These are phyloP conservation scores for Parapsyche elsis DNA, from an alignment of 1,140 invertebrate species.

Conservation along the genomic window DNA sequence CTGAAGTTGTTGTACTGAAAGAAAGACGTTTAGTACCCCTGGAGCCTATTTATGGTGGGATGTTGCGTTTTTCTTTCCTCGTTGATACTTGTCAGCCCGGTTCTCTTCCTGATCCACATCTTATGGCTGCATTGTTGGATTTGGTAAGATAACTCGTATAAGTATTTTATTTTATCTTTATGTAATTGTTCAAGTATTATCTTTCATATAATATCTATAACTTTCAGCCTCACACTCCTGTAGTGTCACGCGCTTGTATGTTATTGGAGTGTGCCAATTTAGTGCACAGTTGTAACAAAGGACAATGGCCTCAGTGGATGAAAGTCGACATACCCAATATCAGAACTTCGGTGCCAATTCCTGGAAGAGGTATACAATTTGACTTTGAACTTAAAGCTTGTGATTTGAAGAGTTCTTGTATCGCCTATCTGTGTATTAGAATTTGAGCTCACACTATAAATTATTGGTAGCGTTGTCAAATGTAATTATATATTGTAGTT, in stretches of 20 bases:
- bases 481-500: conserved; percentile 56
- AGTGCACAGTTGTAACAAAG: conserved; percentile 97
- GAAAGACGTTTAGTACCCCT: conserved; percentile 83
- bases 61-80: conserved; percentile 87
- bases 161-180: background rate
- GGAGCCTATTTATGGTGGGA: conserved; percentile 80
- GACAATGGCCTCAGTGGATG: conserved; percentile 97
- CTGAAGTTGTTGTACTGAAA: conserved; percentile 88
- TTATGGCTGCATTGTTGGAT: conserved; percentile 95
- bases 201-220: background rate
- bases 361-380: conserved; percentile 49
- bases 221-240: conserved; percentile 89
- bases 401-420: too few species aligned
- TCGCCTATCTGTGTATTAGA: too few species aligned
- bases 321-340: conserved; percentile 86
- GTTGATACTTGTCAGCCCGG: conserved; percentile 96
- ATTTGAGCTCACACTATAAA: too few species aligned
- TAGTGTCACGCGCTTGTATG: conserved; percentile 89
- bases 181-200: too few species aligned
- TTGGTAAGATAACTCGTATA: conserved; percentile 73
- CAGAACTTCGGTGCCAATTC: conserved; percentile 75
- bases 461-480: too few species aligned
- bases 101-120: conserved; percentile 92
- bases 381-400: conserved; percentile 40
- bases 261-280: conserved; percentile 95